Conservation (phyloP, 2,797 vertebrate genomes). For the Labroides dimidiatus region DNA sequence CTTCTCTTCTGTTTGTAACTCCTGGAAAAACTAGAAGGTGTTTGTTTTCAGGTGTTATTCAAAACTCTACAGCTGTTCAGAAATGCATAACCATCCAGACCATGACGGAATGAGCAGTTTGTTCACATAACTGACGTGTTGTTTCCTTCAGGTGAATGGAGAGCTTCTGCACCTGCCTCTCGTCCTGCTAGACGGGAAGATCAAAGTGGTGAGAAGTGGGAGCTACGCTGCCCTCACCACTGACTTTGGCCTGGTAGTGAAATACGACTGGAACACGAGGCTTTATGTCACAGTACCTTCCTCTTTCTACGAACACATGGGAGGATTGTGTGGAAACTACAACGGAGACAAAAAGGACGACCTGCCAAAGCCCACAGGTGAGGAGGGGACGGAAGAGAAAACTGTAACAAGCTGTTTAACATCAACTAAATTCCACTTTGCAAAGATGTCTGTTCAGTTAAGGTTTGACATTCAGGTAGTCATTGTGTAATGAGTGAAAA, state of each 20-base stretch:
- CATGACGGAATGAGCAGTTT: neutral
- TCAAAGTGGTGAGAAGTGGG: slow-evolving; percentile 9
- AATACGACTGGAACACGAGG: slow-evolving; percentile 84
- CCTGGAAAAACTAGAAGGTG: no score
- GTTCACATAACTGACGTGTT: neutral
- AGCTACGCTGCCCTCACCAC: slow-evolving; percentile 26
- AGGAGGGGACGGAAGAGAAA: neutral
- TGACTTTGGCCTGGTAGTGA: slow-evolving; percentile 78
- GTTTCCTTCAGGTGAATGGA: slow-evolving; percentile 37
- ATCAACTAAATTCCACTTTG: neutral
- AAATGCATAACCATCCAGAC: no score
- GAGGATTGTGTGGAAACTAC: slow-evolving; percentile 86
- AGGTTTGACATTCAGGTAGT: neutral
- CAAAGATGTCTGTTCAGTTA: neutral
- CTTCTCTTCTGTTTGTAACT: no score
- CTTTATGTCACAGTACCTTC: slow-evolving; percentile 77
- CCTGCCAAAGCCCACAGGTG: slow-evolving; percentile 26
- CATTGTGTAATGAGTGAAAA: no score
- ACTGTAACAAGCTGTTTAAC: neutral
- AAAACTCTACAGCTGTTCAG: no score
- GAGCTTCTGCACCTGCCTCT: slow-evolving; percentile 40
- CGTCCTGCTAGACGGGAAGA: neutral
- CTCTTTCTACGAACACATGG: slow-evolving; percentile 70
- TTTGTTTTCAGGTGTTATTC: no score
- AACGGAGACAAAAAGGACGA: slow-evolving; percentile 72